Percentiles rank a stretch among this genome's conserved stretches.
Evolutionary conservation across 1,140 invertebrate genomes (phyloP).

Genomic region (Steinernema khuongi): DNA sequence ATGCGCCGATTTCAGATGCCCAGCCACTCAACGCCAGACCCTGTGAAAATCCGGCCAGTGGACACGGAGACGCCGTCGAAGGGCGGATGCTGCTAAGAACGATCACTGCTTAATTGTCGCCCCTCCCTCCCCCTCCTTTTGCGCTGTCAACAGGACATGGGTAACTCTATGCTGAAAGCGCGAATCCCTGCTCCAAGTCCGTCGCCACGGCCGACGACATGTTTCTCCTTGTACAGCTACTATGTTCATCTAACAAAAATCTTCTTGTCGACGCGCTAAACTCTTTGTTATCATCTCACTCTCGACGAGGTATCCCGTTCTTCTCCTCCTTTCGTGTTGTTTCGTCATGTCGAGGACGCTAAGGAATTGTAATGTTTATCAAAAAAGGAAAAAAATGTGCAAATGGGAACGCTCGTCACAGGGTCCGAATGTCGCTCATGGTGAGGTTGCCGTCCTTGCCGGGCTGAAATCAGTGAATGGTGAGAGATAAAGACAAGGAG

Average conservation of each 20-base stretch:
- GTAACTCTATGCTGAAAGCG: constrained; percentile 4
- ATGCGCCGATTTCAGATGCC: background rate
- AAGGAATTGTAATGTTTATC: background rate
- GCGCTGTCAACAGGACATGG: background rate
- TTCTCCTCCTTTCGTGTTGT: background rate
- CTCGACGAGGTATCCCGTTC: constrained; percentile 1
- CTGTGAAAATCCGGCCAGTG: background rate
- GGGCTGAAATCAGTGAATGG: background rate
- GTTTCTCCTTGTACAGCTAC: constrained; percentile 9
- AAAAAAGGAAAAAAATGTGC: background rate
- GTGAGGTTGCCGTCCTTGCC: background rate
- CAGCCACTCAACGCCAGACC: background rate
- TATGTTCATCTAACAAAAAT: background rate
- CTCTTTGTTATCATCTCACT: background rate
- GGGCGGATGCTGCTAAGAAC: background rate
- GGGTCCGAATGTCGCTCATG: background rate
- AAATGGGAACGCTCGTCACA: background rate
- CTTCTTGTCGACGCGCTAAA: background rate
- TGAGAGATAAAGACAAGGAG: background rate
- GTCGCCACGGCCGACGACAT: background rate
- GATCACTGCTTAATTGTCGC: constrained; percentile 3
- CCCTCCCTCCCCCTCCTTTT: background rate
- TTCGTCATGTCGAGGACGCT: background rate
- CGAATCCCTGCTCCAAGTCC: background rate
- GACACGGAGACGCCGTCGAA: background rate